Evolutionary conservation across 2,888 invertebrate species (phyloP).

Genomic region (Fragum sueziense): DNA sequence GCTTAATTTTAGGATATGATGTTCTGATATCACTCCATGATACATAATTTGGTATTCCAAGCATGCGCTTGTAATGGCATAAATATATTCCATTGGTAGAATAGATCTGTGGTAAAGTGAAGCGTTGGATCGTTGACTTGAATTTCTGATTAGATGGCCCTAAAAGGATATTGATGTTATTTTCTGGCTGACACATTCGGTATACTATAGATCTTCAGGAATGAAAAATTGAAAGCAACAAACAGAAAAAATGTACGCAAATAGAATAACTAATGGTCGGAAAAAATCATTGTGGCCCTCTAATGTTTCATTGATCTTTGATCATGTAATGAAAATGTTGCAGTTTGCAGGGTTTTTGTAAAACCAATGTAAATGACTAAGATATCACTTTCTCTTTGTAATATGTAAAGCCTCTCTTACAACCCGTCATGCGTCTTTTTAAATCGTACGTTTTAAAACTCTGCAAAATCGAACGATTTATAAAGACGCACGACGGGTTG

Average conservation of each 20-base stretch:
- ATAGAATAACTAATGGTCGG: not conserved
- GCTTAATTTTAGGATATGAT: too few relatives aligned
- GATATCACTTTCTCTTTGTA: too few relatives aligned
- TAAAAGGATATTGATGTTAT: slow-evolving; percentile 23
- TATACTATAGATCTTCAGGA: not conserved
- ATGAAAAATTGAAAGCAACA: not conserved
- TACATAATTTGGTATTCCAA: slow-evolving; percentile 4
- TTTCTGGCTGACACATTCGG: not conserved
- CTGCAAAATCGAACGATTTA: too few relatives aligned
- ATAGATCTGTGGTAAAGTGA: not conserved
- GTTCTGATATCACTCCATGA: too few relatives aligned
- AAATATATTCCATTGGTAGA: slow-evolving; percentile 12
- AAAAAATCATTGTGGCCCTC: not conserved
- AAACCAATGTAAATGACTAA: too few relatives aligned
- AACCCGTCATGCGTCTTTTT: too few relatives aligned
- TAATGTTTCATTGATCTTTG: too few relatives aligned
- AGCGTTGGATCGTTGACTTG: slow-evolving; percentile 13
- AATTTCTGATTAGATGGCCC: slow-evolving; percentile 16
- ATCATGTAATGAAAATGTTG: too few relatives aligned
- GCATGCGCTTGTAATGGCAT: slow-evolving; percentile 1
- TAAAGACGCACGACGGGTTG: too few relatives aligned
- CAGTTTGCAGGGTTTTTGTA: too few relatives aligned
- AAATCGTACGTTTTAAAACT: too few relatives aligned
- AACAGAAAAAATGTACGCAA: not conserved
- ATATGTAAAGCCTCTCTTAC: too few relatives aligned